Evolutionary conservation across 2,797 vertebrate species (phyloP).

Genomic region (Miichthys miiuy): DNA sequence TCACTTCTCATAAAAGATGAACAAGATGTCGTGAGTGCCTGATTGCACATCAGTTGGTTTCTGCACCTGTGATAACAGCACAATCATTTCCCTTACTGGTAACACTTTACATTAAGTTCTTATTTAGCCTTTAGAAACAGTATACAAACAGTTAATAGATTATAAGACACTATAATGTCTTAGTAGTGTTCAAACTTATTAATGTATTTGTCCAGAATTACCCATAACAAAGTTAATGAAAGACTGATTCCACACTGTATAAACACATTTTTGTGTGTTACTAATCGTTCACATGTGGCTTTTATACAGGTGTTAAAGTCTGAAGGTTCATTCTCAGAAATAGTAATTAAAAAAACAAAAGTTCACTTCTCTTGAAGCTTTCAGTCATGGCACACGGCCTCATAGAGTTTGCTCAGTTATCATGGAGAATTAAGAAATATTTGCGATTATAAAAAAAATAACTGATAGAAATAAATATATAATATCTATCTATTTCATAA

Average conservation of each 20-base stretch:
- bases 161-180: background rate
- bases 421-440: background rate
- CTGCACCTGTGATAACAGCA: slow-evolving; percentile 41
- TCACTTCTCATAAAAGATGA: slow-evolving; percentile 1
- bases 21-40: slow-evolving; percentile 25
- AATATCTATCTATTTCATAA: background rate
- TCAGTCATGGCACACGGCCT: background rate
- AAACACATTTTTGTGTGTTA: background rate
- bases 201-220: background rate
- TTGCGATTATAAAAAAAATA: background rate
- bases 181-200: background rate
- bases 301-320: background rate
- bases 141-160: background rate
- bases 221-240: background rate
- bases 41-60: slow-evolving; percentile 43
- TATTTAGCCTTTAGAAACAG: background rate
- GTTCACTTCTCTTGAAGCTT: background rate
- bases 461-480: background rate
- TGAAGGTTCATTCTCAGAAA: background rate
- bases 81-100: background rate
- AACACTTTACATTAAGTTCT: background rate
- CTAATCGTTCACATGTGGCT: background rate
- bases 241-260: background rate
- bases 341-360: background rate
- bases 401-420: background rate